Conservation (phyloP, 2,113 vertebrate species). For the Pelodiscus sinensis region DNA sequence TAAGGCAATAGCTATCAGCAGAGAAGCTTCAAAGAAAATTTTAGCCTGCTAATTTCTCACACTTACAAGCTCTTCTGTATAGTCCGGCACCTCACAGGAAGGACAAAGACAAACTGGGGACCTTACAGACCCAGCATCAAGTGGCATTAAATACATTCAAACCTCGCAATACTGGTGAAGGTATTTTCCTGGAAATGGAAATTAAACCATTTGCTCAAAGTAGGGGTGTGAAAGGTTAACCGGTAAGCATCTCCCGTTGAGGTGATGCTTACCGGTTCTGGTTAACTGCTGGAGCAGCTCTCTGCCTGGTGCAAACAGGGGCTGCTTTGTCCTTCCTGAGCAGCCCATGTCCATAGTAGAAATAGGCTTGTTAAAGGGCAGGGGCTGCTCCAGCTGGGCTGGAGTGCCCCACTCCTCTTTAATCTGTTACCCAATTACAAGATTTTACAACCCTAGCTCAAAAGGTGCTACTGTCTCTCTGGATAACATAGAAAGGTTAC, state of each 20-base stretch:
- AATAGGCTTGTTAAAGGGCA: too few relatives aligned
- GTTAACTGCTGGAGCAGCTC: too few relatives aligned
- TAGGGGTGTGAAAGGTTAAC: too few relatives aligned
- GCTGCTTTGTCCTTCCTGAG: too few relatives aligned
- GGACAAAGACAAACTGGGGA: neutral
- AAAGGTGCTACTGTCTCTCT: neutral
- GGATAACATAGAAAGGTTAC: neutral
- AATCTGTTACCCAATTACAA: too few relatives aligned
- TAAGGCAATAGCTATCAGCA: neutral
- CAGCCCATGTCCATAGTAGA: too few relatives aligned
- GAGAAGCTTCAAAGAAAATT: neutral
- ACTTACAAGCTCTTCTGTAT: neutral
- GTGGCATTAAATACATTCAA: neutral
- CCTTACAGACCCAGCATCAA: neutral
- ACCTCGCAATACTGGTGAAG: neutral
- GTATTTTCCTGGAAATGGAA: fast-evolving
- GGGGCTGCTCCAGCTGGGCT: too few relatives aligned
- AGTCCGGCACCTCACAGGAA: neutral
- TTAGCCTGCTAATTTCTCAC: neutral
- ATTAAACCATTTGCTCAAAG: neutral
- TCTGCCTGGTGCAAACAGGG: too few relatives aligned
- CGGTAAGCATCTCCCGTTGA: too few relatives aligned
- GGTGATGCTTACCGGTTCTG: too few relatives aligned
- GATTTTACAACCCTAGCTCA: too few relatives aligned
- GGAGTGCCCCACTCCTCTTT: too few relatives aligned